Evolutionary conservation across 2,888 invertebrate genomes (phyloP).

Genomic region (Automeris io): DNA sequence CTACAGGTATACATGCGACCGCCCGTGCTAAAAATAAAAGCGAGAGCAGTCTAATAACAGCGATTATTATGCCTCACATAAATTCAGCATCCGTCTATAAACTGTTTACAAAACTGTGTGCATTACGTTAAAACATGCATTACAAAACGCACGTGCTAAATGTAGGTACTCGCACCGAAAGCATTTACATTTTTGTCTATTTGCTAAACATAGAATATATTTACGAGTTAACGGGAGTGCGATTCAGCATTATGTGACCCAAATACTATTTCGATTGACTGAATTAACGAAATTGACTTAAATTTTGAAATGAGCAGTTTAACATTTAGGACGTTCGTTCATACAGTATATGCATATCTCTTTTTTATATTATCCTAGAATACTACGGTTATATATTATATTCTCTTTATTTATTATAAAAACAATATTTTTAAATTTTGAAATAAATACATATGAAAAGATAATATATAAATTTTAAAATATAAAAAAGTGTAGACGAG

Average conservation of each 20-base stretch:
- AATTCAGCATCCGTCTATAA: slow-evolving; percentile 18
- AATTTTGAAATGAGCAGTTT: slow-evolving; percentile 28
- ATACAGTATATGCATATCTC: too few species aligned
- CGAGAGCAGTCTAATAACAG: slow-evolving; percentile 11
- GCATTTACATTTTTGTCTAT: slow-evolving; percentile 34
- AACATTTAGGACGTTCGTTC: too few species aligned
- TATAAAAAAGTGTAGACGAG: too few species aligned
- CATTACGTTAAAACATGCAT: slow-evolving; percentile 2
- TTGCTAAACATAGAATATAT: slow-evolving; percentile 58
- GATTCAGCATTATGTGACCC: slow-evolving; percentile 50
- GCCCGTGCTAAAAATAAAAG: slow-evolving; percentile 15
- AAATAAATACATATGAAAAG: too few species aligned
- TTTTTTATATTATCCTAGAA: too few species aligned
- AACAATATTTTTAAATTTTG: too few species aligned
- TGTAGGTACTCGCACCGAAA: slow-evolving; percentile 14
- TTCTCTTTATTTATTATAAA: too few species aligned
- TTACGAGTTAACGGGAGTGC: slow-evolving; percentile 64
- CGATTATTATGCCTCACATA: slow-evolving; percentile 27
- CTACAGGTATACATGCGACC: slow-evolving; percentile 38
- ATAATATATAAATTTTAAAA: too few species aligned
- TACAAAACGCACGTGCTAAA: slow-evolving; percentile 9
- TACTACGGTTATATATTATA: too few species aligned
- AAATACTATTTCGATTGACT: slow-evolving; percentile 49
- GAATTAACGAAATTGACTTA: slow-evolving; percentile 39
- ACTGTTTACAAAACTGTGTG: background rate